These are phyloP conservation scores for Nannobrachium achirus DNA, from an alignment of 2,113 vertebrate species.

Conservation along the genomic window DNA sequence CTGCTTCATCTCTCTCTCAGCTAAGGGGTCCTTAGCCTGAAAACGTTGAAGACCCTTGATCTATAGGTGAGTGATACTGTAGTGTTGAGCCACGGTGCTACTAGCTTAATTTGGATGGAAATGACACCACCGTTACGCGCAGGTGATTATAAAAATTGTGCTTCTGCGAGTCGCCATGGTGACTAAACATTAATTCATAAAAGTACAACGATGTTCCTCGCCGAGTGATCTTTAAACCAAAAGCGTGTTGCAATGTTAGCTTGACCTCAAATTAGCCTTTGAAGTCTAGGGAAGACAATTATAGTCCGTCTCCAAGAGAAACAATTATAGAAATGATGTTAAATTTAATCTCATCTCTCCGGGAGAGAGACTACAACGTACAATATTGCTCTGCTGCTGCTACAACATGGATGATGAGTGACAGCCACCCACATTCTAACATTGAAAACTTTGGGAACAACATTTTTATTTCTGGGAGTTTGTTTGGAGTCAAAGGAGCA, in stretches of 20 bases:
- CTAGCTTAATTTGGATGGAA: slow-evolving; percentile 68
- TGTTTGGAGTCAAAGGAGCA: slow-evolving; percentile 91
- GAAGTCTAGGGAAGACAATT: too few species aligned
- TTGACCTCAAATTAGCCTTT: too few species aligned
- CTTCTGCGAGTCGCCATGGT: slow-evolving; percentile 26
- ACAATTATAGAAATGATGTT: not conserved
- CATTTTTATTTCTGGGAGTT: slow-evolving; percentile 97
- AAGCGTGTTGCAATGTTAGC: too few species aligned
- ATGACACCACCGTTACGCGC: slow-evolving; percentile 36
- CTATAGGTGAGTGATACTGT: slow-evolving; percentile 60
- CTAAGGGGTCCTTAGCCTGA: too few species aligned
- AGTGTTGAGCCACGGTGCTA: slow-evolving; percentile 41
- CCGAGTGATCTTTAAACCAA: too few species aligned
- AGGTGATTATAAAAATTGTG: slow-evolving; percentile 38
- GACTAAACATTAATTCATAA: not conserved
- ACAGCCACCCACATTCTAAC: slow-evolving; percentile 55
- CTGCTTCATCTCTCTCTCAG: too few species aligned
- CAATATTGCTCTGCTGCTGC: not conserved
- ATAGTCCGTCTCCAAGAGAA: slow-evolving; percentile 8
- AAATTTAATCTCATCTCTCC: not conserved
- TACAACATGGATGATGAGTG: slow-evolving; percentile 22
- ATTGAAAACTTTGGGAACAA: slow-evolving; percentile 89
- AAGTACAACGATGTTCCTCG: too few species aligned
- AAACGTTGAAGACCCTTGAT: too few species aligned
- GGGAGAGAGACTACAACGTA: not conserved